Percentiles rank a stretch among this genome's conserved stretches.
Conservation (phyloP, 2,797 vertebrate species). For the Argentina silus region DNA sequence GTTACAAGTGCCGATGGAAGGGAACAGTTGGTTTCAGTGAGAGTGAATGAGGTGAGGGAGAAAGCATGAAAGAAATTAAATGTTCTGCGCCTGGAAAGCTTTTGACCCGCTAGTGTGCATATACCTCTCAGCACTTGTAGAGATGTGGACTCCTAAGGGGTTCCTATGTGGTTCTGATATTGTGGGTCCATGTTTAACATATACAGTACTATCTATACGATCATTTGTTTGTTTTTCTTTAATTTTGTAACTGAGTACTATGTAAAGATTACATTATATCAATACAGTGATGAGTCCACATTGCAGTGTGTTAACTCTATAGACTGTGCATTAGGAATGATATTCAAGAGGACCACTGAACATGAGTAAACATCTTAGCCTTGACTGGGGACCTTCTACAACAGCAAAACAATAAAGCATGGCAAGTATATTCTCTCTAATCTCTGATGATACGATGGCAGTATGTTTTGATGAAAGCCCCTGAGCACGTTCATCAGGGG, state of each 20-base stretch:
- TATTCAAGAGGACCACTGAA: too few relatives aligned
- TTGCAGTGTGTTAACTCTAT: too few relatives aligned
- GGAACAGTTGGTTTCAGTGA: constrained; percentile 45
- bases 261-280: too few relatives aligned
- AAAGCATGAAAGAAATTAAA: constrained; percentile 44
- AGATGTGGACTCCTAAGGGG: too few relatives aligned
- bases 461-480: constrained; percentile 35
- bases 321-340: too few relatives aligned
- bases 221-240: neutral
- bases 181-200: neutral
- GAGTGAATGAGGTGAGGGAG: constrained; percentile 50
- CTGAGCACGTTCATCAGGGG: constrained; percentile 43
- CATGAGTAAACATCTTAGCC: neutral
- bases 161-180: too few relatives aligned
- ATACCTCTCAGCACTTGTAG: constrained; percentile 24
- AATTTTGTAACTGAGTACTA: too few relatives aligned
- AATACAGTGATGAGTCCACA: too few relatives aligned
- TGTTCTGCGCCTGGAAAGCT: constrained; percentile 36
- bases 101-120: constrained; percentile 8
- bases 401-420: neutral
- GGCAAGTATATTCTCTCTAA: constrained; percentile 17
- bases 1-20: constrained; percentile 33
- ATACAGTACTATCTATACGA: neutral
- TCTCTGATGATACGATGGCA: constrained; percentile 32
- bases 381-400: neutral